A percentile compares a stretch with the other conserved stretches of the same genome.
Evolutionary conservation across 2,113 vertebrate genomes (phyloP).

Genomic region (Osmerus eperlanus): DNA sequence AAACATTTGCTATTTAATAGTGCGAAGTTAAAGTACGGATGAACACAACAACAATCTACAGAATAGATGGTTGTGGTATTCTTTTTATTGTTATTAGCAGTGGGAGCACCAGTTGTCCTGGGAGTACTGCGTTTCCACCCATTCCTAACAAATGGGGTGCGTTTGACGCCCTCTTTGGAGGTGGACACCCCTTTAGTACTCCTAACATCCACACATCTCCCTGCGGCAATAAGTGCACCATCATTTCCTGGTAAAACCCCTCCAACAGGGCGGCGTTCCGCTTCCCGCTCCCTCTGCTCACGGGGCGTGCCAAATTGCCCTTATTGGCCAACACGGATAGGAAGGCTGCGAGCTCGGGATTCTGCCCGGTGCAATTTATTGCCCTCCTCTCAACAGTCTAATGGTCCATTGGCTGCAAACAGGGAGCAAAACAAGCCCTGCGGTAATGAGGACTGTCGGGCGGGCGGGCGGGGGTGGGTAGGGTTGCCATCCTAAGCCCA

Average conservation of each 20-base stretch:
- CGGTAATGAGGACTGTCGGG: constrained; percentile 54
- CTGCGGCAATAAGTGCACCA: background rate
- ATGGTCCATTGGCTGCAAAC: constrained; percentile 62
- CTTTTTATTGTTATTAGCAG: too few relatives aligned
- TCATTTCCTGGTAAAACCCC: constrained; percentile 17
- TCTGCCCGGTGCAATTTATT: constrained; percentile 63
- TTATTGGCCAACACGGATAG: constrained; percentile 58
- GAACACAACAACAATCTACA: too few relatives aligned
- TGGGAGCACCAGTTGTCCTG: too few relatives aligned
- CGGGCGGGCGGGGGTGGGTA: background rate
- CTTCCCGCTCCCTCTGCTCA: constrained; percentile 42
- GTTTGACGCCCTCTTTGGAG: too few relatives aligned
- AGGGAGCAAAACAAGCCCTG: constrained; percentile 50
- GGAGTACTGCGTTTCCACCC: too few relatives aligned
- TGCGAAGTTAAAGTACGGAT: too few relatives aligned
- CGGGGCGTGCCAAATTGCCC: constrained; percentile 58
- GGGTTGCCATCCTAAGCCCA: background rate
- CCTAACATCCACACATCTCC: constrained; percentile 11
- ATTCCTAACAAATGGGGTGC: too few relatives aligned
- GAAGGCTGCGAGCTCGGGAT: constrained; percentile 44
- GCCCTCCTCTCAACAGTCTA: constrained; percentile 56
- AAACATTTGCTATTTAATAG: too few relatives aligned
- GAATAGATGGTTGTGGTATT: too few relatives aligned
- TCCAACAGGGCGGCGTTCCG: background rate
- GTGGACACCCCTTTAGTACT: too few relatives aligned